A percentile compares a stretch with the other conserved stretches of the same genome.
Conservation (phyloP, 2,888 invertebrate species). For the Ormyrus pomaceus region DNA sequence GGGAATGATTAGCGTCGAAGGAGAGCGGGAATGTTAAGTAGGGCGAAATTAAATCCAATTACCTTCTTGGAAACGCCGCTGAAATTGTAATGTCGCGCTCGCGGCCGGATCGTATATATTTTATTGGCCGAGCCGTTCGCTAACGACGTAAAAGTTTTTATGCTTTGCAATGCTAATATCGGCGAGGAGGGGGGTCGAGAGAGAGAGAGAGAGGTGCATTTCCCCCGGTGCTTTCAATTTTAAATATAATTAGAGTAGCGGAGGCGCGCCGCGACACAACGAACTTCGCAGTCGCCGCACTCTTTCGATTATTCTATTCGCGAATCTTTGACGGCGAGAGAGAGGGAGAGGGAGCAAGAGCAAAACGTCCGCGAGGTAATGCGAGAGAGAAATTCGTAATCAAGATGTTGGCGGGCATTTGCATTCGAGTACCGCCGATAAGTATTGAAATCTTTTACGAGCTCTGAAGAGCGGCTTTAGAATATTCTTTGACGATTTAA, state of each 20-base stretch:
- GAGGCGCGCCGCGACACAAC: background rate
- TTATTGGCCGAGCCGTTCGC: constrained; percentile 20
- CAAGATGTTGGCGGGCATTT: background rate
- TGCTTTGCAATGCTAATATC: constrained; percentile 29
- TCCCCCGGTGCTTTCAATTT: constrained; percentile 10
- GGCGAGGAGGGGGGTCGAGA: too few relatives aligned
- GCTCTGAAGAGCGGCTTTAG: too few relatives aligned
- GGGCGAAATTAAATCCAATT: constrained; percentile 24
- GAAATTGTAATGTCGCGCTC: background rate
- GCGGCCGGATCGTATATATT: constrained; percentile 2
- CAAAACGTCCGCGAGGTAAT: background rate
- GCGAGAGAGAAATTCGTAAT: background rate
- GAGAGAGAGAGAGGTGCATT: background rate
- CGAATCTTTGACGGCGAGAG: background rate
- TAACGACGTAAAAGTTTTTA: constrained; percentile 24
- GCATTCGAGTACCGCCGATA: background rate
- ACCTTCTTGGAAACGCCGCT: background rate
- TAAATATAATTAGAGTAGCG: constrained; percentile 23
- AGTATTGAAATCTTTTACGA: too few relatives aligned
- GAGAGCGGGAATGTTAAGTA: constrained; percentile 21
- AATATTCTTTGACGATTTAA: too few relatives aligned
- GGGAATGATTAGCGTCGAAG: background rate
- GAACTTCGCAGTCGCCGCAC: background rate
- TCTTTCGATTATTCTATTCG: constrained; percentile 5
- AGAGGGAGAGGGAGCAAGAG: background rate